Evolutionary conservation across 1,140 invertebrate genomes (phyloP).

Genomic region (Platorchestia sp.): DNA sequence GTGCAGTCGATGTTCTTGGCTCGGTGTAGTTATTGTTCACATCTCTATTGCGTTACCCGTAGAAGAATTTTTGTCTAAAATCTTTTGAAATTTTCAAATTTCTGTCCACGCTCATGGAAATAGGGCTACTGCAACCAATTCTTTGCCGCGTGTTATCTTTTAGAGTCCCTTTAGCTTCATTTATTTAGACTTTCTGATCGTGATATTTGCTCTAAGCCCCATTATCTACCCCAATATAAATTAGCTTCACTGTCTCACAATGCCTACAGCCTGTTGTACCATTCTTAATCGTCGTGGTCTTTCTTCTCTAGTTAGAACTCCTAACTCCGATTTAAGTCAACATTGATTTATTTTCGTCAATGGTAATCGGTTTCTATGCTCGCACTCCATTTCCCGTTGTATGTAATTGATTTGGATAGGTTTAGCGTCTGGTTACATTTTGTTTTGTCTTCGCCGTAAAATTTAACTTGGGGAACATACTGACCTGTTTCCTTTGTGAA

Average conservation of each 20-base stretch:
- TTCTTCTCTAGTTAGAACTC: not conserved
- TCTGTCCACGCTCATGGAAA: not conserved
- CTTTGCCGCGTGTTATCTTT: too few relatives aligned
- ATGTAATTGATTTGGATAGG: not conserved
- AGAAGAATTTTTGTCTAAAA: not conserved
- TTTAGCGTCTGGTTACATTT: not conserved
- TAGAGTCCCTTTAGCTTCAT: too few relatives aligned
- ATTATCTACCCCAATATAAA: not conserved
- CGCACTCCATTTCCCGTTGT: too few relatives aligned
- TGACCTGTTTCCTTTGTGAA: too few relatives aligned
- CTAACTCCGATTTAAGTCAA: not conserved
- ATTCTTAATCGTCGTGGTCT: conserved; percentile 15
- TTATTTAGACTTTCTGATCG: too few relatives aligned
- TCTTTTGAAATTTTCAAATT: not conserved
- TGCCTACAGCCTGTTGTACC: not conserved
- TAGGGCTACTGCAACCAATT: too few relatives aligned
- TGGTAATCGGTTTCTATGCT: too few relatives aligned
- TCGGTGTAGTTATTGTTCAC: not conserved
- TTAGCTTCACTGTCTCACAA: not conserved
- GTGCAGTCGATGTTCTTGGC: not conserved
- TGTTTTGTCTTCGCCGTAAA: not conserved
- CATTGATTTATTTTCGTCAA: not conserved
- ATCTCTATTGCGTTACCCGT: not conserved
- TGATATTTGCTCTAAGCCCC: too few relatives aligned
- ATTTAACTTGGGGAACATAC: too few relatives aligned